Base-by-base conservation (phyloP, 2,113 vertebrate genomes). In the Atrichornis clamosus region DNA sequence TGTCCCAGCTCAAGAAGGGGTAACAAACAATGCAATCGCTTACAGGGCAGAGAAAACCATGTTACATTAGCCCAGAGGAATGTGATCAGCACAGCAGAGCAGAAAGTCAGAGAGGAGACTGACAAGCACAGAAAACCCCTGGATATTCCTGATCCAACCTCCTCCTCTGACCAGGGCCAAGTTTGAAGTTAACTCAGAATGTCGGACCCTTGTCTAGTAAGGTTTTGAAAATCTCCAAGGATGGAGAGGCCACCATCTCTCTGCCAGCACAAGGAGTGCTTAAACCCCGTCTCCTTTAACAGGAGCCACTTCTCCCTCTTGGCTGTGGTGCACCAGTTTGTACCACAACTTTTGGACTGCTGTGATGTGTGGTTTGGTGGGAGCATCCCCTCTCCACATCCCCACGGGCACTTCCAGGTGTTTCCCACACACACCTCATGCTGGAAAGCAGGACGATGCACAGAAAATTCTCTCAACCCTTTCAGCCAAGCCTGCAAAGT, bases 1-100 rank as follows among this genome's bases (percentile, higher is more conserved):
- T 12, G 0, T 15, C 47, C 65, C 0, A 0, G 17, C 26, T 56
- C 33, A 30, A 35, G 21, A 62, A 69, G 26, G 18, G 10, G 7
- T 62, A 32, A 7, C 32, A 58, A 37, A n/a, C 1, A 0, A 2
- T 22, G 32, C 26, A 16, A 2, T 17, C 0, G 1, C 5, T 1
- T 12, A 32, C 23, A 60, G 18, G 2, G 10, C 63, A 46, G 15
- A 80, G 53, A 42, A 84, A 84, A 42, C 2, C 41, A 14, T 0
- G 1, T 15, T 20, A 3, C 3, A 3, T 33, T 6, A 62, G 41
- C 24, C 58, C 68, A 17, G 35, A 41, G 5, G 8, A 22, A 28
- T 6, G 4, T 6, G 28, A 42, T 7, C 8, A 72, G 27, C 47
- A 67, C 17, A 39, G 1, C 56, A 55, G 53, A 52, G 8, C 52